These are phyloP conservation scores for Scrobipalpa costella DNA, from an alignment of 2,888 invertebrate genomes.

Conservation along the genomic window DNA sequence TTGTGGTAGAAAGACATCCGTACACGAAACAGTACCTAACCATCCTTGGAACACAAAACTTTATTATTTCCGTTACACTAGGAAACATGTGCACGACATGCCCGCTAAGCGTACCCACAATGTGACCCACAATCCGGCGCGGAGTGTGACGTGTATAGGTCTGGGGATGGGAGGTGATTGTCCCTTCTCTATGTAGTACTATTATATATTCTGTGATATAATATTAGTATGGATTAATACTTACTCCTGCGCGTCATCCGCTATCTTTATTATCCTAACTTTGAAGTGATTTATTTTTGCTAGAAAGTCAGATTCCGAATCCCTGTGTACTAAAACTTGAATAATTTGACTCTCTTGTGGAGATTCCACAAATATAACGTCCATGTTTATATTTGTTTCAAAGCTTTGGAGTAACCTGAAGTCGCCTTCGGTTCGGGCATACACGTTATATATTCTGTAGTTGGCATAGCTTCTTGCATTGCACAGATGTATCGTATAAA, in stretches of 20 bases:
- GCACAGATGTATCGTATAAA: conserved; percentile 32
- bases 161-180: too few species aligned
- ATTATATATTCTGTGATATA: too few species aligned
- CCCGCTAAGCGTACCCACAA: too few species aligned
- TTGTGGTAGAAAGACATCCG: too few species aligned
- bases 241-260: conserved; percentile 56
- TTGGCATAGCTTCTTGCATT: conserved; percentile 50
- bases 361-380: conserved; percentile 58
- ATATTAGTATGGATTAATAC: conserved; percentile 10
- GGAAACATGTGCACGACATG: too few species aligned
- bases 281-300: conserved; percentile 55
- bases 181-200: too few species aligned
- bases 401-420: conserved; percentile 59
- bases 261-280: conserved; percentile 40
- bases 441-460: conserved; percentile 46
- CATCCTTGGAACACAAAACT: too few species aligned
- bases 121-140: too few species aligned
- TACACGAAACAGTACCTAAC: too few species aligned
- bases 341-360: conserved; percentile 52
- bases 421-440: conserved; percentile 49
- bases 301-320: conserved; percentile 44
- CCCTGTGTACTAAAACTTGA: conserved; percentile 56
- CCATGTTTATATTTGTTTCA: conserved; percentile 51
- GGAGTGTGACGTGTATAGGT: too few species aligned
- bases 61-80: too few species aligned